Evolutionary conservation across 2,113 vertebrate genomes (phyloP).

Genomic region (Sinocyclocheilus grahami): DNA sequence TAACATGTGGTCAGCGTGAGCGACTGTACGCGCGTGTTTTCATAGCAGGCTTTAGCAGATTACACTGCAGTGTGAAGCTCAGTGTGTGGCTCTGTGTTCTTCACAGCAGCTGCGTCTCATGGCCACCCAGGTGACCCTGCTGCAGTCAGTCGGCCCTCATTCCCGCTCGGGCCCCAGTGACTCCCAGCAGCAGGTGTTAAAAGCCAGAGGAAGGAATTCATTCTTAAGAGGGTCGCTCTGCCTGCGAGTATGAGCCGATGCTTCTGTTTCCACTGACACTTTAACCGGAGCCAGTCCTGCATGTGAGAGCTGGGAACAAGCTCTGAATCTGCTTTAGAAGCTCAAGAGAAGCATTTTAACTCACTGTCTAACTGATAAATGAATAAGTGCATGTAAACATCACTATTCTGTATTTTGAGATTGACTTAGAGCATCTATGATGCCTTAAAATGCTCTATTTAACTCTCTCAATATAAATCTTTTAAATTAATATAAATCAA

Average conservation of each 20-base stretch:
- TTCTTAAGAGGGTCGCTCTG: slow-evolving; percentile 35
- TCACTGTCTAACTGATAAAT: neutral
- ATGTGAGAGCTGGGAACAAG: too few species aligned
- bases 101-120: slow-evolving; percentile 40
- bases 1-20: slow-evolving; percentile 40
- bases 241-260: slow-evolving; percentile 45
- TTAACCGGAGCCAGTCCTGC: neutral
- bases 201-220: slow-evolving; percentile 53
- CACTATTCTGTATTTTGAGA: neutral
- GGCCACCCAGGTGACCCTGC: slow-evolving; percentile 51
- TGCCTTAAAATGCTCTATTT: too few species aligned
- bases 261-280: slow-evolving; percentile 52
- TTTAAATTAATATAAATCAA: too few species aligned
- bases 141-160: neutral
- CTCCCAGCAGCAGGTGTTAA: slow-evolving; percentile 57
- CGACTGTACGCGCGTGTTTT: slow-evolving; percentile 32
- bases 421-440: too few species aligned
- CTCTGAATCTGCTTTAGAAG: too few species aligned
- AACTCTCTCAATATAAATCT: too few species aligned
- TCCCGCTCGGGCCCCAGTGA: neutral
- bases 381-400: neutral
- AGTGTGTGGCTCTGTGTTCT: neutral
- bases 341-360: neutral
- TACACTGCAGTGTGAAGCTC: neutral
- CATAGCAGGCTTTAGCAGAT: slow-evolving; percentile 54